These are phyloP conservation scores for Esox masquinongy DNA, from an alignment of 2,797 vertebrate species.

Conservation along the genomic window DNA sequence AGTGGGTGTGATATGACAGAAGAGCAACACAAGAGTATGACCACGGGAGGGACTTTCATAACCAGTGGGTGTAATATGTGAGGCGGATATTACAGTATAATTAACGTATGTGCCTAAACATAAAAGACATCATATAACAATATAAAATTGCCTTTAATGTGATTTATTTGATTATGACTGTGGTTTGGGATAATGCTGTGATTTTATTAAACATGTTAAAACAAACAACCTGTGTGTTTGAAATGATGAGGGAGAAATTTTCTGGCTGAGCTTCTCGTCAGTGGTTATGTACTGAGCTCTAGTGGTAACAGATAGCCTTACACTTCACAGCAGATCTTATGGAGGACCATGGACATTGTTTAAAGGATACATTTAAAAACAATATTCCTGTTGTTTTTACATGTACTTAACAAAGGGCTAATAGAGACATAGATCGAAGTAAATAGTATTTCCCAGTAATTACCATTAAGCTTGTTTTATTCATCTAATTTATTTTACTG, in stretches of 20 bases:
- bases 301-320: conserved; percentile 37
- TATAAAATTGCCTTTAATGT: no score
- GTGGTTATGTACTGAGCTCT: conserved; percentile 58
- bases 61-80: neutral
- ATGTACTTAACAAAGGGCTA: neutral
- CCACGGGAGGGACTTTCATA: neutral
- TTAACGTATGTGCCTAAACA: neutral
- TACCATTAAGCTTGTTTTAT: neutral
- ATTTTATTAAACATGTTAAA: neutral
- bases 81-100: neutral
- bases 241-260: neutral
- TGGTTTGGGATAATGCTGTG: neutral
- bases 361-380: no score
- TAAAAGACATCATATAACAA: neutral
- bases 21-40: conserved; percentile 23
- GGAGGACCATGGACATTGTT: neutral
- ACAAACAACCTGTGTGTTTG: neutral
- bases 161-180: neutral
- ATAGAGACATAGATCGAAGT: neutral
- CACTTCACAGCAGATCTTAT: neutral
- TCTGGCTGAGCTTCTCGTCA: neutral
- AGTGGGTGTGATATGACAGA: no score
- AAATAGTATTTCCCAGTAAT: neutral
- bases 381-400: neutral
- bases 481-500: neutral